Conservation (phyloP, 2,113 vertebrate genomes). For the Onychorhynchus coronatus region DNA sequence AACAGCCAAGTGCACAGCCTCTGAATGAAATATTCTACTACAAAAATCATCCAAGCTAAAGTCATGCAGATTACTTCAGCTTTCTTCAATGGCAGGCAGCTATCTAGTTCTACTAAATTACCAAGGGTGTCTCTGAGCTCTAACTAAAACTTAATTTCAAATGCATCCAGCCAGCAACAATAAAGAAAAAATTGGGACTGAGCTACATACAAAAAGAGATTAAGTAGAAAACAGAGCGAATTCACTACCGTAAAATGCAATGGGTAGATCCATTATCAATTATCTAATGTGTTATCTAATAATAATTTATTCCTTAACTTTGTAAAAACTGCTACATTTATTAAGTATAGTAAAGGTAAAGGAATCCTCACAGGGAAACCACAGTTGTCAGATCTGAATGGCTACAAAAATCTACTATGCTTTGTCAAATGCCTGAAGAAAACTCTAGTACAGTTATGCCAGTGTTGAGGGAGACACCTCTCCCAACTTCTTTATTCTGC, state of each 20-base stretch:
- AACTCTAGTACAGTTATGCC: background rate
- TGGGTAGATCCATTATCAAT: background rate
- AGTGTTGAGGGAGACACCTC: background rate
- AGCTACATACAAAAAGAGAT: background rate
- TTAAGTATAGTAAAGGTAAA: background rate
- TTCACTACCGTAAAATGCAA: background rate
- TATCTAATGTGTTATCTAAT: background rate
- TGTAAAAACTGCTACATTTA: background rate
- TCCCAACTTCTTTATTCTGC: background rate
- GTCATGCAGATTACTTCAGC: background rate
- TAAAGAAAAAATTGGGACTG: background rate
- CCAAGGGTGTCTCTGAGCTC: background rate
- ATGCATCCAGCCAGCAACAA: background rate
- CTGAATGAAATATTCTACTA: background rate
- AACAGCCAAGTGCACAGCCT: background rate
- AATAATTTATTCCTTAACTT: background rate
- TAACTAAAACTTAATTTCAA: background rate
- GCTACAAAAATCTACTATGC: background rate
- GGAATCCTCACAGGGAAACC: background rate
- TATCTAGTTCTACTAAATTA: background rate
- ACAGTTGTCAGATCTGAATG: background rate
- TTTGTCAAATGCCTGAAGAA: background rate
- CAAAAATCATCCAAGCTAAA: background rate
- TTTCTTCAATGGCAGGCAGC: background rate
- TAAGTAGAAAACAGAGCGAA: background rate